Percentiles rank a stretch among this genome's conserved stretches.
phyloP scores from a whole-genome alignment of 1,140 invertebrate genomes.

The Ips typographus region DNA sequence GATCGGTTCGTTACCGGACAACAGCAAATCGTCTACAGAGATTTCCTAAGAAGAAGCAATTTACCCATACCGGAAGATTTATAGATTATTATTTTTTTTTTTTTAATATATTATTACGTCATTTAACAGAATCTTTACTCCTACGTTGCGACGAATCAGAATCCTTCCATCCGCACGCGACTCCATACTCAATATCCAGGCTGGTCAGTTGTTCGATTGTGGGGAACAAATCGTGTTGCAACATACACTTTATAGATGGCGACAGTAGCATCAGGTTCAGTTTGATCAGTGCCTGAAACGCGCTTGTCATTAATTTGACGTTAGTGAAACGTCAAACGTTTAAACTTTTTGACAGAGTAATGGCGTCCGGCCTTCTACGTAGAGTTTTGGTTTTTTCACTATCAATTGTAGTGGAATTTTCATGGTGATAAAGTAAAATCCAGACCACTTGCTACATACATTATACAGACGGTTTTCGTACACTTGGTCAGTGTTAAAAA shows the following conservation, averaged over 20 bases:
- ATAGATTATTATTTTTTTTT: conserved; percentile 2
- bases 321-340: neutral
- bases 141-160: no score
- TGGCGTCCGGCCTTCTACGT: conserved; percentile 38
- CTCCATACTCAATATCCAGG: conserved; percentile 45
- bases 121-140: no score
- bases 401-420: conserved; percentile 38
- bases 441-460: conserved; percentile 7
- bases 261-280: conserved; percentile 38
- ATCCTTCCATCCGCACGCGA: conserved; percentile 29
- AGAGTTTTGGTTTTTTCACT: conserved; percentile 27
- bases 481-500: conserved; percentile 36
- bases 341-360: conserved; percentile 36
- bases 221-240: conserved; percentile 41
- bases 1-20: neutral
- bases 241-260: conserved; percentile 31
- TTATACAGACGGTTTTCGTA: conserved; percentile 33
- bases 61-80: conserved; percentile 19
- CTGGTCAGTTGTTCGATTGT: conserved; percentile 41
- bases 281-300: conserved; percentile 43
- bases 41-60: conserved; percentile 18
- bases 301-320: neutral
- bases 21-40: neutral
- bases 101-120: no score
- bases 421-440: conserved; percentile 28